These are phyloP conservation scores for Cyanoliseus patagonus DNA, from an alignment of 2,113 vertebrate genomes.

Conservation along the genomic window DNA sequence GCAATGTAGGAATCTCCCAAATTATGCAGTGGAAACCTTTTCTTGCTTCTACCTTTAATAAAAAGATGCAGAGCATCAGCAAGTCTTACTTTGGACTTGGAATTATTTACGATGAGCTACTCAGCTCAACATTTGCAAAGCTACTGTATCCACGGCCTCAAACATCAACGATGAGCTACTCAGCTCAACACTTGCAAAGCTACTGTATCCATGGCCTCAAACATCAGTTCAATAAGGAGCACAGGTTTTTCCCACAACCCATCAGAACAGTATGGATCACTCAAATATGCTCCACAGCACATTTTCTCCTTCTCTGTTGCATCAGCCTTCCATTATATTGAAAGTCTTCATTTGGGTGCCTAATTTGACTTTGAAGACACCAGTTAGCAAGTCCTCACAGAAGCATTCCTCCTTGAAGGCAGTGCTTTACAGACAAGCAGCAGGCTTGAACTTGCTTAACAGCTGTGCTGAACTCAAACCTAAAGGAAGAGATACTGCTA, in stretches of 20 bases:
- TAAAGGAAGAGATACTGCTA: neutral
- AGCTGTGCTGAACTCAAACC: neutral
- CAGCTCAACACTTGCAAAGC: neutral
- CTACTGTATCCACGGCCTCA: accelerated
- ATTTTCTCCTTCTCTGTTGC: neutral
- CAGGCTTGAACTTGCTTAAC: neutral
- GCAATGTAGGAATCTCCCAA: neutral
- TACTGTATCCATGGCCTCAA: accelerated
- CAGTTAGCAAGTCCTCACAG: neutral
- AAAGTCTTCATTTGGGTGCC: neutral
- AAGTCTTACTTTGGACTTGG: neutral
- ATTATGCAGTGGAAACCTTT: neutral
- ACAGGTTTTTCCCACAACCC: accelerated
- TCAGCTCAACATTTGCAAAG: neutral
- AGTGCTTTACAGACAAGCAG: neutral
- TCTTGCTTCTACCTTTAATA: neutral
- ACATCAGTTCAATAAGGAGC: accelerated
- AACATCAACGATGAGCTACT: accelerated
- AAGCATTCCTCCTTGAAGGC: neutral
- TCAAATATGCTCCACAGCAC: neutral
- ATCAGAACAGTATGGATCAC: neutral
- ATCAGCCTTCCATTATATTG: neutral
- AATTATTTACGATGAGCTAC: accelerated
- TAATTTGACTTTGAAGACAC: neutral
- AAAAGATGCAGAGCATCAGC: neutral